Percentiles rank a stretch among this genome's conserved stretches.
Conservation (phyloP, 2,888 invertebrate genomes). For the Epirrhoe alternata region DNA sequence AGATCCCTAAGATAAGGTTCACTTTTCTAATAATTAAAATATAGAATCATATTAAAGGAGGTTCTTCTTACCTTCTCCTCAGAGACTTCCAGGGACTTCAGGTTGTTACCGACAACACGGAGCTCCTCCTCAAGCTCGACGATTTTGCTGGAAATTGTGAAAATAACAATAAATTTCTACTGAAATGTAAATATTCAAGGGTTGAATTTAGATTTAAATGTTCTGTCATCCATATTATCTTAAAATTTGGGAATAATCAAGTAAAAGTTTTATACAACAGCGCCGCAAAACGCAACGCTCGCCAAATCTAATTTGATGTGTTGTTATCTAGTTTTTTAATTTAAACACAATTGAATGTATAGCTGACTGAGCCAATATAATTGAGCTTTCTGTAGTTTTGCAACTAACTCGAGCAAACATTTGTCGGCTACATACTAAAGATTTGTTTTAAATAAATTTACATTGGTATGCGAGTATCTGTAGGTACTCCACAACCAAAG, state of each 20-base stretch:
- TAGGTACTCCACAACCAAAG: conserved; percentile 45
- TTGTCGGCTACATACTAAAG: not conserved
- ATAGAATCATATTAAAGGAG: conserved; percentile 24
- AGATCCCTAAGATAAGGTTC: not conserved
- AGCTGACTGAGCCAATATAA: not conserved
- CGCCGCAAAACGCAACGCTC: no score
- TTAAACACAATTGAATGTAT: not conserved
- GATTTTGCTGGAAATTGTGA: conserved; percentile 92
- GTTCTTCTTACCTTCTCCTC: conserved; percentile 96
- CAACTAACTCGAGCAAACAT: not conserved
- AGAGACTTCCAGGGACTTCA: conserved; percentile 99
- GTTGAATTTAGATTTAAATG: not conserved
- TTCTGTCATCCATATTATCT: not conserved
- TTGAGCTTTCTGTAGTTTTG: not conserved
- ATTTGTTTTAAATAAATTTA: conserved; percentile 6
- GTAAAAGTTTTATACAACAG: no score
- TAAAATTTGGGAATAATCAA: no score
- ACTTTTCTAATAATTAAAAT: conserved; percentile 3
- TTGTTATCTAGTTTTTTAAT: not conserved
- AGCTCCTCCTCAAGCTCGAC: conserved; percentile 99
- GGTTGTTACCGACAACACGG: conserved; percentile 99
- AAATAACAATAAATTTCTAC: conserved; percentile 67
- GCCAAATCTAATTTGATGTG: no score
- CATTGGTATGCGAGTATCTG: conserved; percentile 26
- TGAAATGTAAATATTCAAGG: conserved; percentile 39